These are phyloP conservation scores for Scrobipalpa costella DNA, from an alignment of 2,888 invertebrate genomes.

Conservation along the genomic window DNA sequence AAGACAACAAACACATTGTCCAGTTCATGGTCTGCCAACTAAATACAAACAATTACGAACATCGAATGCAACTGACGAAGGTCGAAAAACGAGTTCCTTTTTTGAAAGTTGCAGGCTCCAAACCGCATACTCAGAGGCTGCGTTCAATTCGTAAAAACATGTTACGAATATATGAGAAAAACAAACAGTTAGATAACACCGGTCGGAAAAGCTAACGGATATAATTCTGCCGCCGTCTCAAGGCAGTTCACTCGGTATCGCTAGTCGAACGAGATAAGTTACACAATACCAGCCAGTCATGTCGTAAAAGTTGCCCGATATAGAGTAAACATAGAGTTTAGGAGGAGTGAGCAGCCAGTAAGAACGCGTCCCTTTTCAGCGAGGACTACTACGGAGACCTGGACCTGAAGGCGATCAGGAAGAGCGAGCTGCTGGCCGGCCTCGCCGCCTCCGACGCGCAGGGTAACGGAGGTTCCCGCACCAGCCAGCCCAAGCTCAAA, in stretches of 20 bases:
- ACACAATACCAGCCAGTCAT: constrained; percentile 65
- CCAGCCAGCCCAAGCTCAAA: constrained; percentile 73
- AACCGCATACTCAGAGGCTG: constrained; percentile 37
- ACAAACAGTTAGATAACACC: constrained; percentile 58
- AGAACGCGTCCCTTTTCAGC: constrained; percentile 85
- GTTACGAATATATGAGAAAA: constrained; percentile 43
- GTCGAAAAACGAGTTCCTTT: constrained; percentile 45
- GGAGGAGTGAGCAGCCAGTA: constrained; percentile 60
- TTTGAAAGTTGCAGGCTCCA: constrained; percentile 46
- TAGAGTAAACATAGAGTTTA: constrained; percentile 49
- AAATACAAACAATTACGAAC: constrained; percentile 45
- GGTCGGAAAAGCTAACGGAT: constrained; percentile 67
- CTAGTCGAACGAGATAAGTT: constrained; percentile 63
- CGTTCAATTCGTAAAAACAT: background rate
- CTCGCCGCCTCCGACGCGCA: constrained; percentile 82
- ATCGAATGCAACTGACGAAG: constrained; percentile 51
- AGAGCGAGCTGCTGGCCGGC: constrained; percentile 94
- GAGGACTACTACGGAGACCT: constrained; percentile 98
- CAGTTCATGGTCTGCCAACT: constrained; percentile 49
- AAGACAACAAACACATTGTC: constrained; percentile 42
- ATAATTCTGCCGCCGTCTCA: constrained; percentile 67
- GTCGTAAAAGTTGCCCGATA: constrained; percentile 62
- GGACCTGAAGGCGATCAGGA: constrained; percentile 97
- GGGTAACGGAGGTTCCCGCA: constrained; percentile 55
- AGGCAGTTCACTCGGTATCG: constrained; percentile 70